Percentiles rank a stretch among this genome's conserved stretches.
These are phyloP conservation scores for Danaus melanippus DNA, from an alignment of 1,140 invertebrate species.

Conservation along the genomic window DNA sequence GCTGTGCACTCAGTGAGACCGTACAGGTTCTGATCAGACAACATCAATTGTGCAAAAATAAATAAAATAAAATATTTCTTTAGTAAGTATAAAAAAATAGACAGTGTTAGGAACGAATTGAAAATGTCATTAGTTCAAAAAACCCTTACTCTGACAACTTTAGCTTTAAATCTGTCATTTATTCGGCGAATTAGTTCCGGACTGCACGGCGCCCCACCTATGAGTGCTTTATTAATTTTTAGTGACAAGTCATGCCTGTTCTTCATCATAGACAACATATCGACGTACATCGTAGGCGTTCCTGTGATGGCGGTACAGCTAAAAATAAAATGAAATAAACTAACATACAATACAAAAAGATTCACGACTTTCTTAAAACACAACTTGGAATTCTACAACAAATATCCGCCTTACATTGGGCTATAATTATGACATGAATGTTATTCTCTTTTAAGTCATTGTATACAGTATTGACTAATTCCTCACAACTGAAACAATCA, in stretches of 20 bases:
- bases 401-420: too few relatives aligned
- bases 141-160: constrained; percentile 67
- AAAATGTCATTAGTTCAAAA: too few relatives aligned
- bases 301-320: constrained; percentile 88
- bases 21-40: constrained; percentile 79
- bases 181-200: constrained; percentile 80
- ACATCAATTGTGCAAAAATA: constrained; percentile 20
- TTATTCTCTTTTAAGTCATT: too few relatives aligned
- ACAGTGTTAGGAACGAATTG: too few relatives aligned
- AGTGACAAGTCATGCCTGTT: constrained; percentile 62
- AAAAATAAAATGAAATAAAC: constrained; percentile 12
- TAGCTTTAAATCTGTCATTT: constrained; percentile 55
- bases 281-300: constrained; percentile 97
- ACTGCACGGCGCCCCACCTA: constrained; percentile 84
- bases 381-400: too few relatives aligned
- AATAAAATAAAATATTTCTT: too few relatives aligned
- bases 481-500: too few relatives aligned
- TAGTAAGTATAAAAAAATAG: not conserved
- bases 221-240: constrained; percentile 74
- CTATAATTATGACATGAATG: too few relatives aligned
- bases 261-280: constrained; percentile 77
- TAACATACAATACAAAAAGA: too few relatives aligned
- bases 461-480: too few relatives aligned
- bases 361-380: too few relatives aligned
- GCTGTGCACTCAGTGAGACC: constrained; percentile 92